phyloP scores from a whole-genome alignment of 2,888 invertebrate species.

The Agrilus mali region DNA sequence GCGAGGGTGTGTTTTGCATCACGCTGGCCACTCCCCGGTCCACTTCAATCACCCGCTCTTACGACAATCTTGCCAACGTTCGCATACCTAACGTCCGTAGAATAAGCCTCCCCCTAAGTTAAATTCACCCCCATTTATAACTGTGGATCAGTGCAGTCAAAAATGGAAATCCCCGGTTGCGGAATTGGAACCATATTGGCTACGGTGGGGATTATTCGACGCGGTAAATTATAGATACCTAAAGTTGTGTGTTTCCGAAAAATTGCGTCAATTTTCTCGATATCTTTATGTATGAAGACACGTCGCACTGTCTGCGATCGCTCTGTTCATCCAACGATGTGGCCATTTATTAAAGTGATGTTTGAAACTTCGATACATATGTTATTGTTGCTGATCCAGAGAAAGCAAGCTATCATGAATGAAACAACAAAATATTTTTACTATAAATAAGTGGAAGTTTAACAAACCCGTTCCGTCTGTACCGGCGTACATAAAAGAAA shows the following conservation, averaged over 20 bases:
- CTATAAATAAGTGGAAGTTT: too few relatives aligned
- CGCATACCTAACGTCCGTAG: conserved; percentile 9
- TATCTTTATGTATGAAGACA: background rate
- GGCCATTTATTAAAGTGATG: too few relatives aligned
- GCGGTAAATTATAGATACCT: conserved; percentile 27
- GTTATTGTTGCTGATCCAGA: too few relatives aligned
- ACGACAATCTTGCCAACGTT: too few relatives aligned
- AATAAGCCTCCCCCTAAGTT: conserved; percentile 24
- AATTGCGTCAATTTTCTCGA: conserved; percentile 10
- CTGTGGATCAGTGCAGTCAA: conserved; percentile 32
- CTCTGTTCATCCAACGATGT: too few relatives aligned
- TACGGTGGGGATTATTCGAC: conserved; percentile 22
- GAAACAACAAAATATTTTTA: too few relatives aligned
- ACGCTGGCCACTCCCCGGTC: conserved; percentile 28
- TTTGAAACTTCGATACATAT: too few relatives aligned
- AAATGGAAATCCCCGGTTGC: conserved; percentile 30
- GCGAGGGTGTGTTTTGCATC: conserved; percentile 28
- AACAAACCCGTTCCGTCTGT: too few relatives aligned
- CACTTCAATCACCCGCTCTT: conserved; percentile 15
- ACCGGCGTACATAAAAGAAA: too few relatives aligned
- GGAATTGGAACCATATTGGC: conserved; percentile 26
- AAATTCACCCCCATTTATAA: conserved; percentile 26
- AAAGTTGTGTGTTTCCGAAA: conserved; percentile 17
- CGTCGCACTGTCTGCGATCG: too few relatives aligned
- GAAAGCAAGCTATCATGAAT: too few relatives aligned